Conservation (phyloP, 2,113 vertebrate genomes). For the Pelvicachromis taeniatus region DNA sequence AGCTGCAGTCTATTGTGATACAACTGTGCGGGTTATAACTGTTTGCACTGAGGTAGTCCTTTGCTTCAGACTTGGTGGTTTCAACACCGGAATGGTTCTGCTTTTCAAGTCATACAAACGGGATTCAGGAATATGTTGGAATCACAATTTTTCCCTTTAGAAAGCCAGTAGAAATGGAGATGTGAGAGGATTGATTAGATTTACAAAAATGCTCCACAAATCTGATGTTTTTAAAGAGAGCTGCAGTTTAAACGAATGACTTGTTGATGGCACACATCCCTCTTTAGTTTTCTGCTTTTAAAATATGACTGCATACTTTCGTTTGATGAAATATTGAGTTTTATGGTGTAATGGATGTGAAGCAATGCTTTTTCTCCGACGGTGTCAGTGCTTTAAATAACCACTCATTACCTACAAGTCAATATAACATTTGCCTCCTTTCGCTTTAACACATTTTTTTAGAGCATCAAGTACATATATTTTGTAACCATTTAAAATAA, state of each 20-base stretch:
- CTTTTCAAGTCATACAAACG: conserved; percentile 41
- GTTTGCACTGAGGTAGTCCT: conserved; percentile 27
- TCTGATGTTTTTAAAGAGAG: neutral
- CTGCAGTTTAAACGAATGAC: neutral
- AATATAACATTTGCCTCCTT: conserved; percentile 13
- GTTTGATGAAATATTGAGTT: conserved; percentile 2
- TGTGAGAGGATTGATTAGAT: conserved; percentile 27
- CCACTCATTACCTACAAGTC: conserved; percentile 9
- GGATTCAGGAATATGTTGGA: conserved; percentile 31
- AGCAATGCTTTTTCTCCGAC: neutral
- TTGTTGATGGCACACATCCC: neutral
- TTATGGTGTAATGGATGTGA: neutral
- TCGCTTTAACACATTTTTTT: conserved; percentile 2
- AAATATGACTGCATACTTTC: conserved; percentile 1
- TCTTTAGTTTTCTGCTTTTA: conserved; percentile 16
- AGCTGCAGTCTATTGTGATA: conserved; percentile 36
- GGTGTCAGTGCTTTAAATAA: neutral
- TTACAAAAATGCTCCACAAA: conserved; percentile 15
- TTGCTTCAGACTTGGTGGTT: conserved; percentile 18
- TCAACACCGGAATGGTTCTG: conserved; percentile 28
- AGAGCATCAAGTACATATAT: conserved; percentile 43
- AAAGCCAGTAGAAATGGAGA: conserved; percentile 28
- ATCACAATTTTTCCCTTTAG: conserved; percentile 22
- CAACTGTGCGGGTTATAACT: conserved; percentile 4
- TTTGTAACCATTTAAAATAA: conserved; percentile 59